Percentiles rank a stretch among this genome's conserved stretches.
Conservation (phyloP, 2,888 invertebrate genomes). For the Heteromurus nitidus region DNA sequence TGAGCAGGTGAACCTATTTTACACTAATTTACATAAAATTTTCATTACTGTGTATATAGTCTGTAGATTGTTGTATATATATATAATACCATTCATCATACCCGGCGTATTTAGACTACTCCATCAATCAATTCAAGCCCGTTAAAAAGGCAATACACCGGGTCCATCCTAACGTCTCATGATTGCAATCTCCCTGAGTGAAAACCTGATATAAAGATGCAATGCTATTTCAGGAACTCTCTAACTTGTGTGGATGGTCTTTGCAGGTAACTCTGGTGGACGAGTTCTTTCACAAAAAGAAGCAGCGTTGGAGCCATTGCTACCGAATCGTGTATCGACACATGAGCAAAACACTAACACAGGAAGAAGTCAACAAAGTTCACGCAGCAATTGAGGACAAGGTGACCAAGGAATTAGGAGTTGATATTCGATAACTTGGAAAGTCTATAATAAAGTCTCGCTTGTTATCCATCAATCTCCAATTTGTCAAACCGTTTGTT, state of each 20-base stretch:
- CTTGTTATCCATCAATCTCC: conserved; percentile 30
- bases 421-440: conserved; percentile 76
- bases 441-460: conserved; percentile 60
- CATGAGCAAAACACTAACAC: conserved; percentile 90
- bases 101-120: too few species aligned
- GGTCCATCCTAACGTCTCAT: too few species aligned
- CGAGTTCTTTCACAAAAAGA: conserved; percentile 90
- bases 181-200: too few species aligned
- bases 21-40: conserved; percentile 55
- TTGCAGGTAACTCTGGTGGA: conserved; percentile 87
- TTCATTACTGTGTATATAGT: conserved; percentile 31
- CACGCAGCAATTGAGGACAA: conserved; percentile 85
- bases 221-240: too few species aligned
- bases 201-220: too few species aligned
- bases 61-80: conserved; percentile 35
- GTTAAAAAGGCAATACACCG: too few species aligned
- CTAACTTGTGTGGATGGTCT: conserved; percentile 66
- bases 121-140: too few species aligned
- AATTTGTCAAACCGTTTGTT: conserved; percentile 25
- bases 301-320: conserved; percentile 87
- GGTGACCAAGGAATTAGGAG: conserved; percentile 77
- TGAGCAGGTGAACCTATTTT: conserved; percentile 83
- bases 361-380: conserved; percentile 89
- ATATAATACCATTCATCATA: conserved; percentile 38
- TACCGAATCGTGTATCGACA: conserved; percentile 95